phyloP scores from a whole-genome alignment of 2,888 invertebrate genomes.

The Molorchus minor region DNA sequence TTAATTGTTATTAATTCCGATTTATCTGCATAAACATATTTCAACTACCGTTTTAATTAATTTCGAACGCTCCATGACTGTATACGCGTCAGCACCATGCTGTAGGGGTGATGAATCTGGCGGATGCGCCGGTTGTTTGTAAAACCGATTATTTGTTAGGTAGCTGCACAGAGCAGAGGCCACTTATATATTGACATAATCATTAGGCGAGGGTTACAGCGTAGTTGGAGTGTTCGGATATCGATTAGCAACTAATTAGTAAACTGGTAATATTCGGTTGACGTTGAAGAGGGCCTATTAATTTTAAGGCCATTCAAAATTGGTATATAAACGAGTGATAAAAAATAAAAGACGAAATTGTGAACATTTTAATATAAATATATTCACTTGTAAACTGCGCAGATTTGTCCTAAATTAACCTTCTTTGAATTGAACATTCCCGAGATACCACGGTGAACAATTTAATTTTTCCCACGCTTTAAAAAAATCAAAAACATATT shows the following conservation, averaged over 20 bases:
- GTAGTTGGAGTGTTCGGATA: neutral
- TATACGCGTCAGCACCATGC: neutral
- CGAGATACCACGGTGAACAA: too few species aligned
- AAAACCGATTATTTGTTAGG: neutral
- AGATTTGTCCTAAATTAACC: too few species aligned
- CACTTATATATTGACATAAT: neutral
- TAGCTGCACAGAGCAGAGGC: too few species aligned
- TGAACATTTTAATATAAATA: too few species aligned
- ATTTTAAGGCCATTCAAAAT: too few species aligned
- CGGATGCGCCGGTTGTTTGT: neutral
- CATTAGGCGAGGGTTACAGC: neutral
- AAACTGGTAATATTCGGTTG: neutral
- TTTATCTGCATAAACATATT: constrained; percentile 1
- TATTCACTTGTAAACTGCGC: too few species aligned
- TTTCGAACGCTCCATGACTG: neutral
- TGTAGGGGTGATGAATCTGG: neutral
- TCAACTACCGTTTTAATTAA: neutral
- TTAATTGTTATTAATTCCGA: neutral
- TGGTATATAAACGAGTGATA: too few species aligned
- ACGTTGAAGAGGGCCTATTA: too few species aligned
- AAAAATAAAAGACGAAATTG: too few species aligned
- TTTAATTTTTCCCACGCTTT: too few species aligned
- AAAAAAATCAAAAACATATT: too few species aligned
- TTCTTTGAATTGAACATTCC: too few species aligned
- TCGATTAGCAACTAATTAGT: neutral